These are phyloP conservation scores for Cybosia mesomella DNA, from an alignment of 2,888 invertebrate species.

Conservation along the genomic window DNA sequence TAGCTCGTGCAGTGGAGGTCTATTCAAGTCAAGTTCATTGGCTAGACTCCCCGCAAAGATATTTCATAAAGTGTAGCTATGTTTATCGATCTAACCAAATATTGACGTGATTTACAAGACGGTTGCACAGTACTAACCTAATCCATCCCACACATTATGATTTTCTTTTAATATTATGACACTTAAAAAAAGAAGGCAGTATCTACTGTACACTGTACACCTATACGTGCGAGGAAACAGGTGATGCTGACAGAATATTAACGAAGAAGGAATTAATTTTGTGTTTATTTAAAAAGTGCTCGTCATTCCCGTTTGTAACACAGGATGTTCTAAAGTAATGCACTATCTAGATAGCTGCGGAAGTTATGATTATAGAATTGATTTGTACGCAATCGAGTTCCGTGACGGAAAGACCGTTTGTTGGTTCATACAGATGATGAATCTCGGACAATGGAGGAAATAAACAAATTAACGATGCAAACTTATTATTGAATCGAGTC, in stretches of 20 bases:
- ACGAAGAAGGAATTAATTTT: constrained; percentile 57
- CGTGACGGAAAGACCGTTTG: constrained; percentile 29
- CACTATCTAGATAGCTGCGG: constrained; percentile 38
- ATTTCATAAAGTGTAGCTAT: constrained; percentile 16
- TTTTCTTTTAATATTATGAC: neutral
- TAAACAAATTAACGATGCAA: constrained; percentile 26
- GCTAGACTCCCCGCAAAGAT: constrained; percentile 77
- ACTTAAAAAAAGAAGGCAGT: neutral
- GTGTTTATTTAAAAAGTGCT: constrained; percentile 38
- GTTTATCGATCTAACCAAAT: constrained; percentile 20
- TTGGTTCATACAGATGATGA: constrained; percentile 19
- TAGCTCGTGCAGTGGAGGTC: constrained; percentile 76
- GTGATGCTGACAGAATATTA: constrained; percentile 59
- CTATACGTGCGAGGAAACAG: constrained; percentile 25
- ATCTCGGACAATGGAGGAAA: constrained; percentile 22
- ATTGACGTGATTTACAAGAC: constrained; percentile 12
- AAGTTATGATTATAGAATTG: constrained; percentile 29
- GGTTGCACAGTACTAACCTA: neutral
- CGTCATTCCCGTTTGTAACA: constrained; percentile 24
- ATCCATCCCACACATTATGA: neutral
- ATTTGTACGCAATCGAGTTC: constrained; percentile 33
- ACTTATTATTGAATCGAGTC: constrained; percentile 19
- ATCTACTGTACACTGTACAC: no score
- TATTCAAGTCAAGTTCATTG: constrained; percentile 77
- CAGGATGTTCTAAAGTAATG: constrained; percentile 42